Conservation (phyloP, 2,113 vertebrate genomes). For the Apeltes quadracus region DNA sequence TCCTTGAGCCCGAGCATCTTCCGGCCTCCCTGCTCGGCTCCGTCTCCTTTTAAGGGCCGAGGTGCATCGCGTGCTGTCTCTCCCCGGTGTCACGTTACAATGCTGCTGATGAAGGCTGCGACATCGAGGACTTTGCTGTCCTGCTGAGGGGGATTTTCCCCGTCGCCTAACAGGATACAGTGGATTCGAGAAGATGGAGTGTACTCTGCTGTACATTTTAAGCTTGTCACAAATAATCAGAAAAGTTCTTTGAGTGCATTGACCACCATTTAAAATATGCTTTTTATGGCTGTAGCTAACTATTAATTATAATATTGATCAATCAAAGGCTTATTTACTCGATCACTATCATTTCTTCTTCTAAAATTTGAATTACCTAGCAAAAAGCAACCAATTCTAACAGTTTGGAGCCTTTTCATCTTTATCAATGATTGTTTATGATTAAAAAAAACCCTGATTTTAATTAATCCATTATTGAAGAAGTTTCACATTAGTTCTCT, state of each 20-base stretch:
- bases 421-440: background rate
- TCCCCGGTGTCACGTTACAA: conserved; percentile 72
- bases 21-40: background rate
- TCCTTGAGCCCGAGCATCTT: background rate
- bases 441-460: background rate
- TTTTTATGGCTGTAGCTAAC: too few relatives aligned
- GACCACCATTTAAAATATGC: too few relatives aligned
- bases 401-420: background rate
- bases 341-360: background rate
- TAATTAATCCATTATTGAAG: background rate
- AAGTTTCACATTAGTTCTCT: background rate
- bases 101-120: conserved; percentile 60
- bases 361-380: background rate
- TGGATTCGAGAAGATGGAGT: background rate
- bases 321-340: background rate
- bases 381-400: background rate
- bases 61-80: conserved; percentile 54
- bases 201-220: background rate
- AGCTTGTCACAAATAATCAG: too few relatives aligned
- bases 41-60: conserved; percentile 6
- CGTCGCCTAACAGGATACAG: conserved; percentile 25
- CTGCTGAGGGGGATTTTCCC: conserved; percentile 29
- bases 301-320: background rate
- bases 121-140: conserved; percentile 52
- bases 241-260: too few relatives aligned